Evolutionary conservation across 2,797 vertebrate genomes (phyloP).

Genomic region (Intellagama lesueurii): DNA sequence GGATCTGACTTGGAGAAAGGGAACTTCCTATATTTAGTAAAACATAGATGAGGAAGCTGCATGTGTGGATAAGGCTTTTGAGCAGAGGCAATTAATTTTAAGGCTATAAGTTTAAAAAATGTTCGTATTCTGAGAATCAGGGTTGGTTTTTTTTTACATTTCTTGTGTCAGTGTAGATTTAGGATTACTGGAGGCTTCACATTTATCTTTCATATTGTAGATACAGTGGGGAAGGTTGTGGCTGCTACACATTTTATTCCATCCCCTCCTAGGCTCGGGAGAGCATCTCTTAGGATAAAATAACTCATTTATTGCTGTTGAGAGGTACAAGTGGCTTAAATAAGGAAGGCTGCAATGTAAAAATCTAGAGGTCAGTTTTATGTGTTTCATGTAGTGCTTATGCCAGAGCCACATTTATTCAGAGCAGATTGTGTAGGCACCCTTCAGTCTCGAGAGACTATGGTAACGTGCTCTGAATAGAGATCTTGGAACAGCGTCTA

Average conservation of each 20-base stretch:
- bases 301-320: background rate
- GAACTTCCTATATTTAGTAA: no score
- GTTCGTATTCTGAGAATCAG: background rate
- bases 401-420: background rate
- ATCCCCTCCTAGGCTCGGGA: background rate
- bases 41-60: no score
- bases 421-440: no score
- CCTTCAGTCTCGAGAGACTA: no score
- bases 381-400: background rate
- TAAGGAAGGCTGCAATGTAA: background rate
- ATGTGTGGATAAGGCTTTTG: no score
- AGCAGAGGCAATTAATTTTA: no score
- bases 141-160: background rate
- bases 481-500: no score
- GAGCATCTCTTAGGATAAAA: background rate
- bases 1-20: no score
- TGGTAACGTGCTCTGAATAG: no score
- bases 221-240: background rate
- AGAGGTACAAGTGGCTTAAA: background rate
- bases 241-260: background rate
- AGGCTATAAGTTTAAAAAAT: no score
- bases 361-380: background rate
- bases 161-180: background rate
- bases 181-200: background rate
- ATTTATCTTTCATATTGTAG: background rate